A percentile compares a stretch with the other conserved stretches of the same genome.
Conservation (phyloP, 23 tunicate species). For the Botrylloides violaceus region DNA sequence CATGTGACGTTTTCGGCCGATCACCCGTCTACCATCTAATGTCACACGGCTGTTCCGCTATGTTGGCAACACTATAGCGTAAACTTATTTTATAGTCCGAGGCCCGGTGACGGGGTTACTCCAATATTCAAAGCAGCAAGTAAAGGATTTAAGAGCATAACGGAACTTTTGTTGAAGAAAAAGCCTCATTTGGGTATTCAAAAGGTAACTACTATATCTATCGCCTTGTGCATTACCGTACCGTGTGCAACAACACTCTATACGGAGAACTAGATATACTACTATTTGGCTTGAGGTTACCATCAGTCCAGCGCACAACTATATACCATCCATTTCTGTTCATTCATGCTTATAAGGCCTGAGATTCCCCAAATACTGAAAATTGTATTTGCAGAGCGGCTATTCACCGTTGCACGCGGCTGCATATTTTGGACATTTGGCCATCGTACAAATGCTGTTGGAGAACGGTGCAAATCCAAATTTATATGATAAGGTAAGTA, state of each 20-base stretch:
- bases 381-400: slow-evolving; percentile 42
- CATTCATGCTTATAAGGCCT: no score
- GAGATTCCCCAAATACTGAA: no score
- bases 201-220: slow-evolving; percentile 24
- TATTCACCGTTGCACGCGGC: slow-evolving; percentile 60
- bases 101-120: slow-evolving; percentile 51
- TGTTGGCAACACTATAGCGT: no score
- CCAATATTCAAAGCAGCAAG: slow-evolving; percentile 57
- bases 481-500: slow-evolving; percentile 27
- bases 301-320: no score
- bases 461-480: slow-evolving; percentile 38
- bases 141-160: slow-evolving; percentile 30
- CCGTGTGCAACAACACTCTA: no score
- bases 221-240: no score
- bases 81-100: slow-evolving; percentile 22
- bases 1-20: no score
- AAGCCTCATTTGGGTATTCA: slow-evolving; percentile 29
- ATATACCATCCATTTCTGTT: no score
- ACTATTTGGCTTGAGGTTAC: no score
- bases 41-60: no score
- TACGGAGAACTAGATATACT: no score
- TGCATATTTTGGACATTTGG: slow-evolving; percentile 36
- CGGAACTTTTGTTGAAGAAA: slow-evolving; percentile 19
- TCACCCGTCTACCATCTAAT: no score
- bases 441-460: slow-evolving; percentile 25